Conservation (phyloP, 2,113 vertebrate genomes). For the Trogon surrucura region DNA sequence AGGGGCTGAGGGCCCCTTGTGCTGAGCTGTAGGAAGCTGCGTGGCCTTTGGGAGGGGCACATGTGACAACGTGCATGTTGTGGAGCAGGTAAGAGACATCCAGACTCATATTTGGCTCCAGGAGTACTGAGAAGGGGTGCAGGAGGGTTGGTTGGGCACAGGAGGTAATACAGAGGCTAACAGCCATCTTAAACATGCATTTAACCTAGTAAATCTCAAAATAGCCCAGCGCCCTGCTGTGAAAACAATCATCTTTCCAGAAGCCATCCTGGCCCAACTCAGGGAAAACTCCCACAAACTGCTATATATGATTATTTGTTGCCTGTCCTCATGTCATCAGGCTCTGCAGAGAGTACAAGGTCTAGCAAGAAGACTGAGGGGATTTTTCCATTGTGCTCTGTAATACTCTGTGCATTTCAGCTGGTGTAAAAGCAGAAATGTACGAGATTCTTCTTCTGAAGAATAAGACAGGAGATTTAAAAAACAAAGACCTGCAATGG, state of each 20-base stretch:
- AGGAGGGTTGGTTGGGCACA: background rate
- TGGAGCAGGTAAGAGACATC: background rate
- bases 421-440: background rate
- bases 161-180: background rate
- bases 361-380: background rate
- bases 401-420: background rate
- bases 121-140: background rate
- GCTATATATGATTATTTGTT: background rate
- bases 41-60: background rate
- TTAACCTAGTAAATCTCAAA: background rate
- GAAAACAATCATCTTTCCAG: background rate
- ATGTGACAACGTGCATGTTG: rapidly evolving
- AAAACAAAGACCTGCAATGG: background rate
- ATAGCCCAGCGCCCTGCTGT: background rate
- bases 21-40: background rate
- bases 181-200: background rate
- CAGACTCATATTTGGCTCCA: background rate
- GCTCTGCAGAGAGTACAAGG: background rate
- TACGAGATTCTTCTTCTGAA: background rate
- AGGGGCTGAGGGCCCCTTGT: background rate
- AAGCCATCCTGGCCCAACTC: background rate
- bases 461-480: background rate
- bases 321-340: rapidly evolving
- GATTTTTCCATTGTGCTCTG: background rate
- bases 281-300: background rate